phyloP scores from a whole-genome alignment of 1,140 invertebrate species.

The Drosophila punjabiensis region DNA sequence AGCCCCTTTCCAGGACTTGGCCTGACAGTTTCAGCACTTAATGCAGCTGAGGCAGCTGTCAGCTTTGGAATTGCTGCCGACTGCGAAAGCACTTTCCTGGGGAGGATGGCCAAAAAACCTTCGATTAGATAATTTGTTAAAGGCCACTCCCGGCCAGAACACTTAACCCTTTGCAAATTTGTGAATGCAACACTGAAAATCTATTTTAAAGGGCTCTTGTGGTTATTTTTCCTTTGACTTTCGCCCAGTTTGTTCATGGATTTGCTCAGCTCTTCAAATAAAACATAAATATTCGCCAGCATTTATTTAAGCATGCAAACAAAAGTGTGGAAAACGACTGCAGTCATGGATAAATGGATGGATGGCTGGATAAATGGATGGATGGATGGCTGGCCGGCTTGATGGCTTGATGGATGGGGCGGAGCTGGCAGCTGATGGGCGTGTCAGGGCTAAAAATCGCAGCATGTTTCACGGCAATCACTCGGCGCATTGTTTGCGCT shows the following conservation, averaged over 20 bases:
- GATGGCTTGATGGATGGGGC: constrained; percentile 27
- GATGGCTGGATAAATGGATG: constrained; percentile 15
- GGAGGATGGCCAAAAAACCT: neutral
- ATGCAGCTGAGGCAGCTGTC: constrained; percentile 54
- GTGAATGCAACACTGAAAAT: constrained; percentile 2
- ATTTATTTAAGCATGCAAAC: constrained; percentile 69
- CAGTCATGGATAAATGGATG: constrained; percentile 29
- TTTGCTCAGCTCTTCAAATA: constrained; percentile 17
- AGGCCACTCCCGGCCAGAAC: constrained; percentile 17
- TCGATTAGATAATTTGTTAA: constrained; percentile 56
- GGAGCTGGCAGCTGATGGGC: constrained; percentile 23
- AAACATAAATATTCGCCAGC: constrained; percentile 26
- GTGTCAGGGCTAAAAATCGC: constrained; percentile 35
- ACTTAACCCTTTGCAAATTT: constrained; percentile 19
- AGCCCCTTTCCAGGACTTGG: constrained; percentile 3
- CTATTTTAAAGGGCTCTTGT: neutral
- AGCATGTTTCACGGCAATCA: constrained; percentile 58
- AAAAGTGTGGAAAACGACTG: constrained; percentile 45
- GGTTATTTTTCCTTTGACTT: constrained; percentile 17
- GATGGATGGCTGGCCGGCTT: constrained; percentile 9
- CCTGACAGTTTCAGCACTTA: constrained; percentile 43
- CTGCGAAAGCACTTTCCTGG: constrained; percentile 23
- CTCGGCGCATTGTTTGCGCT: constrained; percentile 65
- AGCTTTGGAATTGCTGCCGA: constrained; percentile 22
- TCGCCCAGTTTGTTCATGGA: constrained; percentile 31